Percentiles rank a stretch among this genome's conserved stretches.
Evolutionary conservation across 2,113 vertebrate genomes (phyloP).

Genomic region (Thunnus thynnus): DNA sequence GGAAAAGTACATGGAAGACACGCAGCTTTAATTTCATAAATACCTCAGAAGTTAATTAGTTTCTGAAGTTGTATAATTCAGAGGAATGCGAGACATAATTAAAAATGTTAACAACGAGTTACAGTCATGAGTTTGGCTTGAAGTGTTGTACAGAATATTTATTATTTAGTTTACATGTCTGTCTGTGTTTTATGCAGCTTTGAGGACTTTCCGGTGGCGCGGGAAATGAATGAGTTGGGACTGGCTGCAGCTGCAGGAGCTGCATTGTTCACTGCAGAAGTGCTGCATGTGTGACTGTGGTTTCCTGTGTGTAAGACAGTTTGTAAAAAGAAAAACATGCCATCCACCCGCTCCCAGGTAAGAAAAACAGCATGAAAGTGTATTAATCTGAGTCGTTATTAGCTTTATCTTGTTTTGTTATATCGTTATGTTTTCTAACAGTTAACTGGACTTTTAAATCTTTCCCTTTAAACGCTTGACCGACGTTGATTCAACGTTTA

Average conservation of each 20-base stretch:
- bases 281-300: not conserved
- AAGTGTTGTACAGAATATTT: rapidly evolving
- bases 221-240: conserved; percentile 65
- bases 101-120: rapidly evolving
- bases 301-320: not conserved
- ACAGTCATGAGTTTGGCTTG: rapidly evolving
- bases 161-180: not conserved
- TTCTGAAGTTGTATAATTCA: rapidly evolving
- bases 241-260: conserved; percentile 8
- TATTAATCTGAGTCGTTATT: too few species aligned
- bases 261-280: conserved; percentile 43
- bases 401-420: too few species aligned
- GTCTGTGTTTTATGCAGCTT: conserved; percentile 54
- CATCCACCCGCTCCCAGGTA: conserved; percentile 79
- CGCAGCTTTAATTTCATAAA: rapidly evolving
- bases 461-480: not conserved
- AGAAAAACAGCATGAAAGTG: conserved; percentile 14
- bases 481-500: not conserved
- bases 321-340: conserved; percentile 70
- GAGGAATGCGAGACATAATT: rapidly evolving
- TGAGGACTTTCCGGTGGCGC: conserved; percentile 79
- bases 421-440: not conserved
- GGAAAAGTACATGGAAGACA: conserved; percentile 64
- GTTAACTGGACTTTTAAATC: not conserved
- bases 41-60: rapidly evolving